phyloP scores from a whole-genome alignment of 2,888 invertebrate species.

The Ennomos fuscantarius region DNA sequence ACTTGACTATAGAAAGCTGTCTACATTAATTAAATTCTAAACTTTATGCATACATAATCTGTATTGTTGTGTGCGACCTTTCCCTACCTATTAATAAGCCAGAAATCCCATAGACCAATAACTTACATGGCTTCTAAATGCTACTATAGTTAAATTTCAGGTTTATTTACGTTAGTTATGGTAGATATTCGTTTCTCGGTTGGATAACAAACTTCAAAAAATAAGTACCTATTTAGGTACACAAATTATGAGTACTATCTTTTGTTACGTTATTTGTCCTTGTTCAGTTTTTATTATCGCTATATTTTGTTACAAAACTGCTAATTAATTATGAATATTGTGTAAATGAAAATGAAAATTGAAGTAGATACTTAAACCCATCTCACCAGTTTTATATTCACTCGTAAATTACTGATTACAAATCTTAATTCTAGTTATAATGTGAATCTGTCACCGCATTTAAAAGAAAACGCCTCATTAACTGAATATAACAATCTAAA shows the following conservation, averaged over 20 bases:
- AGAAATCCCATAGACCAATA: background rate
- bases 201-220: slow-evolving; percentile 23
- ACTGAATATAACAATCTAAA: slow-evolving; percentile 39
- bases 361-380: background rate
- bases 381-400: background rate
- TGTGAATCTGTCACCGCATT: slow-evolving; percentile 32
- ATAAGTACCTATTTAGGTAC: background rate
- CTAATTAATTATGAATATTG: background rate
- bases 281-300: no score
- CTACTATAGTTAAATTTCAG: slow-evolving; percentile 7
- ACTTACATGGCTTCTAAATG: slow-evolving; percentile 9
- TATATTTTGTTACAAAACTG: no score
- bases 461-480: slow-evolving; percentile 37
- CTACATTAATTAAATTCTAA: slow-evolving; percentile 2
- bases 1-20: slow-evolving; percentile 18
- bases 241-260: no score
- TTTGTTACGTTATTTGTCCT: background rate
- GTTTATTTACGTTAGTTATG: slow-evolving; percentile 12
- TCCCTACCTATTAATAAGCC: no score
- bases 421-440: slow-evolving; percentile 30
- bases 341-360: slow-evolving; percentile 5
- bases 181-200: slow-evolving; percentile 23
- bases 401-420: slow-evolving; percentile 24
- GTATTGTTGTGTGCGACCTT: slow-evolving; percentile 1
- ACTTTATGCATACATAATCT: slow-evolving; percentile 1